Evolutionary conservation across 2,888 invertebrate genomes (phyloP), one percentile per base, ranked within the genome.

Genomic region (Drosophila robusta): DNA sequence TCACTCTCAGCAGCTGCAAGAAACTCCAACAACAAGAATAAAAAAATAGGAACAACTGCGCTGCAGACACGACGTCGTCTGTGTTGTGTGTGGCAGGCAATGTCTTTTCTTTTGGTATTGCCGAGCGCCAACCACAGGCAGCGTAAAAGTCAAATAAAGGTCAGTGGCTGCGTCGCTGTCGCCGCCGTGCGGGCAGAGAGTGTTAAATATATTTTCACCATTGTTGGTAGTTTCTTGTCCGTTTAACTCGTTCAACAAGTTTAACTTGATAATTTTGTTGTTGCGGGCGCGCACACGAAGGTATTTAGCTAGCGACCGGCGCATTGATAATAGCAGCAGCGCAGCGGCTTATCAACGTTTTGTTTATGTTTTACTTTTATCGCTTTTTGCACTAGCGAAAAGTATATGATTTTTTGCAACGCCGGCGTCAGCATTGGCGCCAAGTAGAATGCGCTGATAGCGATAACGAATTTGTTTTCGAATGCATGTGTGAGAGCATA

Each of bases 91-190:
- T 52, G 68, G 76, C 72, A 75, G 64, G 75, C 73, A 75, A 64
- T 75, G 63, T 64, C 52, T 68, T 66, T 62, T 54, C 57, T 78
- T 62, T 70, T 41, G 69, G 70, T 79, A 85, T 55, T 85, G 77
- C 71, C 58, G 62, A 67, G 73, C 73, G 66, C 76, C 70, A 54
- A 61, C 67, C 64, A 32, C 70, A 67, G 52, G 60, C 66, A 61
- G 61, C 60, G 54, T 87, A 90, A 89, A 92, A 91, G 92, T 92
- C 92, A 92, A 92, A 92, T 92, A 91, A 89, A 92, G 92, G 91
- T 92, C 91, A 92, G 84, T 90, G 92, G 76, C 78, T 74, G 78
- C 76, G 77, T 79, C 69, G 79, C 77, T 73, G 87, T 47, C 71
- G 73, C 50, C 44, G 76, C 50, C 49, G 68, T 63, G 60, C 49